phyloP scores from a whole-genome alignment of 2,888 invertebrate genomes.

The Schizaphis graminum region DNA sequence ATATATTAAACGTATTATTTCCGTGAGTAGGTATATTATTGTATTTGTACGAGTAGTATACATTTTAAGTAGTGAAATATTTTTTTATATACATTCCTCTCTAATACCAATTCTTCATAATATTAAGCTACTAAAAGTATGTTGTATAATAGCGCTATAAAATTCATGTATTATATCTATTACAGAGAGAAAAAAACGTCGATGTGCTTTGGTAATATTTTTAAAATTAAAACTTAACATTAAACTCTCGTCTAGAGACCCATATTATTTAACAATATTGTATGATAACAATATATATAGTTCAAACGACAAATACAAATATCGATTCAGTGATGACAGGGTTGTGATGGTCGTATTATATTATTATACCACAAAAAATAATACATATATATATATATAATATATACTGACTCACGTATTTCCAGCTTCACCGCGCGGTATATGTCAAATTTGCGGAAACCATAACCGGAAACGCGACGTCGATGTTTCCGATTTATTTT shows the following conservation, averaged over 20 bases:
- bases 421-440: not conserved
- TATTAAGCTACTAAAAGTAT: too few relatives aligned
- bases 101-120: too few relatives aligned
- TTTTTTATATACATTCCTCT: too few relatives aligned
- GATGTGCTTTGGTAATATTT: not conserved
- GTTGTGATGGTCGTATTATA: not conserved
- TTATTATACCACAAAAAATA: too few relatives aligned
- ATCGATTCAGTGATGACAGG: not conserved
- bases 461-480: conserved; percentile 54
- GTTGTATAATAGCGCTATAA: not conserved
- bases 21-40: too few relatives aligned
- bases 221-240: not conserved
- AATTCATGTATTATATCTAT: not conserved
- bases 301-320: not conserved
- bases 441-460: not conserved
- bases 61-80: too few relatives aligned
- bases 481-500: conserved; percentile 57
- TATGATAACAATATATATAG: not conserved
- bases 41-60: too few relatives aligned
- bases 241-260: not conserved
- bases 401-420: not conserved
- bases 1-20: too few relatives aligned
- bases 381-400: not conserved
- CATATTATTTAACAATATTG: not conserved
- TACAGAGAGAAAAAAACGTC: not conserved